Percentiles rank a stretch among this genome's conserved stretches.
These are phyloP conservation scores for Rhinogobio ventralis DNA, from an alignment of 2,797 vertebrate species.

Conservation along the genomic window DNA sequence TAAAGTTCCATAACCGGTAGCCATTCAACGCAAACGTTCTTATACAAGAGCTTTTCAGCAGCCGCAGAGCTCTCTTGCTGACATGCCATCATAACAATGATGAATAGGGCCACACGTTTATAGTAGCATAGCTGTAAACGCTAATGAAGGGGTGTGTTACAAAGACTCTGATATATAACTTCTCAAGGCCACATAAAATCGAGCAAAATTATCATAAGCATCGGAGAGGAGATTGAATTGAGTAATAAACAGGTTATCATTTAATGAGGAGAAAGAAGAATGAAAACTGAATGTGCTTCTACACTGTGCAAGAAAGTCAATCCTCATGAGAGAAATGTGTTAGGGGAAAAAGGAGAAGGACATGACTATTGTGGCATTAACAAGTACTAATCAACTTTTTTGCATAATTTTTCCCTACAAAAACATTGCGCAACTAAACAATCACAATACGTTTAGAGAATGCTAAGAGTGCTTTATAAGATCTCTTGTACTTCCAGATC, in stretches of 20 bases:
- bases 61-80: constrained; percentile 70
- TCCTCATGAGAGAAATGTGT: constrained; percentile 1
- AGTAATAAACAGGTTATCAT: constrained; percentile 55
- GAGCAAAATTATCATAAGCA: constrained; percentile 56
- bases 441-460: constrained; percentile 6
- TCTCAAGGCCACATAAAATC: constrained; percentile 54
- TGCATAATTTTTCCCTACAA: not conserved
- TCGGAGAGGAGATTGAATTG: constrained; percentile 48
- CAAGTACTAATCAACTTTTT: not conserved
- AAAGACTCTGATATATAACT: constrained; percentile 48
- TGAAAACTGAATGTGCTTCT: constrained; percentile 32
- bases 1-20: constrained; percentile 75
- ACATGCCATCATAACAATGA: constrained; percentile 81
- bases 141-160: constrained; percentile 64
- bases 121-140: constrained; percentile 64
- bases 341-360: constrained; percentile 11
- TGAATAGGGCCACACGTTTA: constrained; percentile 73
- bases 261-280: constrained; percentile 46
- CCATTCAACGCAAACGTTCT: constrained; percentile 69
- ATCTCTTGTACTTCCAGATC: not conserved
- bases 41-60: constrained; percentile 73
- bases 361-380: constrained; percentile 31
- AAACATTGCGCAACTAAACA: not conserved
- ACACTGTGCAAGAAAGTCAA: constrained; percentile 17
- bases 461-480: not conserved